These are phyloP conservation scores for Galerucella calmariensis DNA, from an alignment of 2,888 invertebrate genomes.

Conservation along the genomic window DNA sequence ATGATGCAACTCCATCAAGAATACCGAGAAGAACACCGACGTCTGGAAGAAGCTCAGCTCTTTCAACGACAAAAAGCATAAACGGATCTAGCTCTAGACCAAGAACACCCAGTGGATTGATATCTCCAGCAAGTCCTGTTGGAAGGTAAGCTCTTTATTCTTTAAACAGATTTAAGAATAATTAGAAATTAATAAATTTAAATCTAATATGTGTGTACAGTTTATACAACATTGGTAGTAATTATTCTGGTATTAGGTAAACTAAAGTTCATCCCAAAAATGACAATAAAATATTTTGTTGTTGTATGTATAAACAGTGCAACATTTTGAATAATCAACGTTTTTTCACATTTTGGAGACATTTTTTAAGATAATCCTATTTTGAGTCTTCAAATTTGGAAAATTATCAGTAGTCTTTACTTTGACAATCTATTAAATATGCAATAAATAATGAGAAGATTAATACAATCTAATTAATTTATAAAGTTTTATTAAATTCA, in stretches of 20 bases:
- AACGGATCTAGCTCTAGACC: slow-evolving; percentile 71
- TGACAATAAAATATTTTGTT: not conserved
- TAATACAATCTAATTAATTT: not conserved
- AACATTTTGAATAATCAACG: not conserved
- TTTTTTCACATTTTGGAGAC: not conserved
- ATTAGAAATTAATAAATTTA: not conserved
- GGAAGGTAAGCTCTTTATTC: slow-evolving; percentile 71
- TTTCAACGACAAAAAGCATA: slow-evolving; percentile 64
- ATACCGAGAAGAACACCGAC: slow-evolving; percentile 80
- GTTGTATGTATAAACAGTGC: not conserved
- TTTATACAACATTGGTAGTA: not conserved
- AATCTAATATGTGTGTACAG: not conserved
- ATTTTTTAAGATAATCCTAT: not conserved
- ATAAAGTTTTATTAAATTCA: slow-evolving; percentile 1
- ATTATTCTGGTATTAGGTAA: no score
- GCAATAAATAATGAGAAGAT: not conserved
- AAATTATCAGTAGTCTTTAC: not conserved
- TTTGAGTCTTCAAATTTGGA: not conserved
- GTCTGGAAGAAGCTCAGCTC: slow-evolving; percentile 70
- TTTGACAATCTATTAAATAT: not conserved
- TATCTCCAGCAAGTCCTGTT: slow-evolving; percentile 78
- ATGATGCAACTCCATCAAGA: slow-evolving; percentile 84
- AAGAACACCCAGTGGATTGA: slow-evolving; percentile 82
- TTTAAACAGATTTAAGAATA: slow-evolving; percentile 13
- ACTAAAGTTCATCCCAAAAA: no score